Percentiles rank a stretch among this genome's conserved stretches.
Evolutionary conservation across 2,797 vertebrate species (phyloP).

Genomic region (Acanthiza pusilla): DNA sequence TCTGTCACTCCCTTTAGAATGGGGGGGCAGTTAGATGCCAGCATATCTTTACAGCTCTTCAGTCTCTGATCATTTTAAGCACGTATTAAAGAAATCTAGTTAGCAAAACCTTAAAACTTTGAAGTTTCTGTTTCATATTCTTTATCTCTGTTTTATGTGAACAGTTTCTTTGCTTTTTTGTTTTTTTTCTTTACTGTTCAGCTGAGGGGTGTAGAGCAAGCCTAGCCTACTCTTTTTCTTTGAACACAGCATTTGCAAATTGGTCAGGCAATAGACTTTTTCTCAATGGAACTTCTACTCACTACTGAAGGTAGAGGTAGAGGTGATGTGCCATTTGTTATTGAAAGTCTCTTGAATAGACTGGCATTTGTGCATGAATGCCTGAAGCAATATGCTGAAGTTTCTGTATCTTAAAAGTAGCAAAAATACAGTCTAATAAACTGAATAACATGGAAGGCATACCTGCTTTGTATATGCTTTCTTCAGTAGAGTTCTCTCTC

Average conservation of each 20-base stretch:
- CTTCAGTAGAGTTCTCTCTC: background rate
- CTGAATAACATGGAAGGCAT: background rate
- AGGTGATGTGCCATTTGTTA: background rate
- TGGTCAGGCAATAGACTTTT: background rate
- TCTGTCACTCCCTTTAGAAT: background rate
- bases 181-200: background rate
- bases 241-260: background rate
- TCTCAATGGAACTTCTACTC: background rate
- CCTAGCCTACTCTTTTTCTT: background rate
- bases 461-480: background rate
- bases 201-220: background rate
- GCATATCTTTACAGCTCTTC: background rate
- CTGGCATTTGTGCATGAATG: background rate
- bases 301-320: background rate
- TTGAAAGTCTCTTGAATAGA: background rate
- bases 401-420: background rate
- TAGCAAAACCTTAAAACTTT: background rate
- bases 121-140: background rate
- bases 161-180: background rate
- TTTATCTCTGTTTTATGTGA: background rate
- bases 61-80: background rate
- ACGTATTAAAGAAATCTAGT: background rate
- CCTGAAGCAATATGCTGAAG: background rate
- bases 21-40: background rate
- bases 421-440: background rate